A percentile compares a stretch with the other conserved stretches of the same genome.
Conservation (phyloP, 2,888 invertebrate genomes). For the Eupithecia subfuscata region DNA sequence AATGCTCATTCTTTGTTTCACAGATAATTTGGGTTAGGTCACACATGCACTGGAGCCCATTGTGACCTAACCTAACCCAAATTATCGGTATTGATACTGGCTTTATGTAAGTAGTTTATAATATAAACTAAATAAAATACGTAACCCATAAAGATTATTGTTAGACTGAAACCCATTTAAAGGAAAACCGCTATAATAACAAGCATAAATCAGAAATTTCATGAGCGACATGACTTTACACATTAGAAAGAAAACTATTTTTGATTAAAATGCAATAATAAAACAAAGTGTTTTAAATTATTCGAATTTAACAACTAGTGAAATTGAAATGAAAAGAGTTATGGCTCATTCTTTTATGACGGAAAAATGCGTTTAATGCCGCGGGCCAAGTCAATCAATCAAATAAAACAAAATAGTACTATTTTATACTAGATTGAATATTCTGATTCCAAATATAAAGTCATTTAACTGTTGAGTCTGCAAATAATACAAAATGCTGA, state of each 20-base stretch:
- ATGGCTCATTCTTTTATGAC: neutral
- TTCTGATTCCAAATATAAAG: too few relatives aligned
- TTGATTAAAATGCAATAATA: neutral
- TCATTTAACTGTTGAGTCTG: too few relatives aligned
- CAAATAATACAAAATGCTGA: too few relatives aligned
- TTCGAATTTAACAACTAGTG: neutral
- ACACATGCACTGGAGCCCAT: neutral
- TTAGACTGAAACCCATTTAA: neutral
- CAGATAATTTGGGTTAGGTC: neutral
- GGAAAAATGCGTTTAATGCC: too few relatives aligned
- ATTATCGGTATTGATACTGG: neutral
- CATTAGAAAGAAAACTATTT: neutral
- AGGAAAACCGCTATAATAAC: neutral
- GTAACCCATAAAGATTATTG: neutral
- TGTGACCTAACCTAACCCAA: too few relatives aligned
- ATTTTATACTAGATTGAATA: too few relatives aligned
- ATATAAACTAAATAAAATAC: neutral
- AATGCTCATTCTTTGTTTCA: neutral
- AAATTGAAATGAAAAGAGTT: neutral
- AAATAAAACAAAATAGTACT: too few relatives aligned
- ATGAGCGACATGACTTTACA: neutral
- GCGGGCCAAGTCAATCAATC: too few relatives aligned
- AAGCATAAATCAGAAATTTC: neutral
- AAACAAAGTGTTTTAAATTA: neutral
- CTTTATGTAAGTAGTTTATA: neutral